phyloP scores from a whole-genome alignment of 2,113 vertebrate species.

The Pseudopipra pipra region DNA sequence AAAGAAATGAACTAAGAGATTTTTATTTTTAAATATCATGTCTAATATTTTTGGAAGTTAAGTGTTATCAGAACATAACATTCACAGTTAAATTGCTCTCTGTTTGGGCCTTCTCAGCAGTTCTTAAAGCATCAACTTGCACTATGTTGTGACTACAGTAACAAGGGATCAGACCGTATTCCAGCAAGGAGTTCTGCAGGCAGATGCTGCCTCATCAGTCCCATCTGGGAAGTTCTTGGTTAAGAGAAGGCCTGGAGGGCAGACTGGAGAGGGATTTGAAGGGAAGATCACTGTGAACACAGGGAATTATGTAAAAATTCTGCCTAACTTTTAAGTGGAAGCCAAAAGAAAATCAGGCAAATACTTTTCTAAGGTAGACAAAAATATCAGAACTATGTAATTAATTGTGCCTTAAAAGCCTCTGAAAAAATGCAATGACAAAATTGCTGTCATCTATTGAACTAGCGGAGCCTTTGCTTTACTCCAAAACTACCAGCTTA shows the following conservation, averaged over 20 bases:
- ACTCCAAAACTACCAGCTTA: background rate
- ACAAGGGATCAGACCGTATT: background rate
- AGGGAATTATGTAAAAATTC: background rate
- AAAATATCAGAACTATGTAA: background rate
- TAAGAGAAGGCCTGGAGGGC: background rate
- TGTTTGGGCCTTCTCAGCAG: background rate
- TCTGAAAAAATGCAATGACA: background rate
- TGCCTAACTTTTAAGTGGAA: background rate
- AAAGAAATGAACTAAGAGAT: background rate
- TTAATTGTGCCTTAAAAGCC: background rate
- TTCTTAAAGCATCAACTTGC: background rate
- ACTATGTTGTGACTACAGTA: background rate
- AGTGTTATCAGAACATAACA: background rate
- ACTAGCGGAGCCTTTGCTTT: background rate
- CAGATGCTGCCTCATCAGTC: background rate
- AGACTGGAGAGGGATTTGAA: background rate
- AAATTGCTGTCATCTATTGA: background rate
- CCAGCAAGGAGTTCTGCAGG: background rate
- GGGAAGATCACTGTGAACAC: background rate
- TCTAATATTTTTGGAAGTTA: background rate
- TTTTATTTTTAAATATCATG: background rate
- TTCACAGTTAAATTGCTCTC: background rate
- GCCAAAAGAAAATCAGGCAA: background rate
- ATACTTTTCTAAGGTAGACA: background rate
- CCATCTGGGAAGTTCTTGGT: background rate